Conservation (phyloP, 2,888 invertebrate species). For the Cordilura impudica region DNA sequence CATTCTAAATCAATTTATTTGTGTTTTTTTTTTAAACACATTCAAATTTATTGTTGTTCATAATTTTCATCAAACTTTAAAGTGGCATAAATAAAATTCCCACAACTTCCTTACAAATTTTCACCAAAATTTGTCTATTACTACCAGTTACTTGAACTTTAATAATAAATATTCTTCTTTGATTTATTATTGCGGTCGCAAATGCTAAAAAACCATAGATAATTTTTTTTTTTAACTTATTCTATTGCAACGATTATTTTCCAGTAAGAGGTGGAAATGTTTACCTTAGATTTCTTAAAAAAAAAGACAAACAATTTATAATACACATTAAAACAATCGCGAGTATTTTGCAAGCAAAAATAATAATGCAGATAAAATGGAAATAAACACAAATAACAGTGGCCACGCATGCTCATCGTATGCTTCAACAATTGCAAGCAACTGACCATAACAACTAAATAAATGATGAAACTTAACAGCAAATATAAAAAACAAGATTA, state of each 20-base stretch:
- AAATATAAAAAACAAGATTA: slow-evolving; percentile 35
- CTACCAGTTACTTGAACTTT: background rate
- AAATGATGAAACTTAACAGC: slow-evolving; percentile 48
- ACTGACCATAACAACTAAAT: slow-evolving; percentile 45
- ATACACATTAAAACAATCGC: background rate
- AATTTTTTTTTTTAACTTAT: background rate
- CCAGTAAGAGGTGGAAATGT: slow-evolving; percentile 35
- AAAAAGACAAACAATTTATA: slow-evolving; percentile 23
- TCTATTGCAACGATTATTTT: slow-evolving; percentile 13
- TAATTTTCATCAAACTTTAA: background rate
- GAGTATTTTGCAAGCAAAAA: background rate
- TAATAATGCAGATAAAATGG: no score
- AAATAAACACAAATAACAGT: slow-evolving; percentile 32
- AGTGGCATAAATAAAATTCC: background rate
- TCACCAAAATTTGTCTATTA: background rate
- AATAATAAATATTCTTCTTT: background rate
- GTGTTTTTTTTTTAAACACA: no score
- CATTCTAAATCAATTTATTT: background rate
- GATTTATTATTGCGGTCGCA: background rate
- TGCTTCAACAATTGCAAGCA: slow-evolving; percentile 56
- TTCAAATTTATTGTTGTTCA: background rate
- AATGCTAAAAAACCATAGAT: background rate
- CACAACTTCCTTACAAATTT: background rate
- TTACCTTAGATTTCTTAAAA: slow-evolving; percentile 8
- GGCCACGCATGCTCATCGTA: slow-evolving; percentile 61